Base-by-base conservation (phyloP, 2,797 vertebrate species). In the Gambusia yucatana region DNA sequence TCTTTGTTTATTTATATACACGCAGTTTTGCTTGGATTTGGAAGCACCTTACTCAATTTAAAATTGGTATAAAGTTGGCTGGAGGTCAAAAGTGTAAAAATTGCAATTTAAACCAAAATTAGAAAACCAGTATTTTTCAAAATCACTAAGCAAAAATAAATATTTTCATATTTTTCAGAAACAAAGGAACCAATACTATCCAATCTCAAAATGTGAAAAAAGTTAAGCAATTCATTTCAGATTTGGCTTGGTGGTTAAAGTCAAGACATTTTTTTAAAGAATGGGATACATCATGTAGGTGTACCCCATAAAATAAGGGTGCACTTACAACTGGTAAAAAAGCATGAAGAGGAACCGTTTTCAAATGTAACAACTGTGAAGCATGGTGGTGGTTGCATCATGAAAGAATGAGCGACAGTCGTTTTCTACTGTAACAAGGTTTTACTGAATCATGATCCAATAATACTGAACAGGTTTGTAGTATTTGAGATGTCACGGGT, bases 361-460 rank as follows among this genome's bases (percentile, higher is more conserved):
- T 65, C 33, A 20, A 65, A 20, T 36, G 17, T 36, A 22, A 36
- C 33, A 36, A 36, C 7, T 43, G 67, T 69, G 22, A n/a, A 44
- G 25, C 43, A 44, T 1, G 63, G 9, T 25, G 39, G 67, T 7
- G 67, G 13, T 46, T 28, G 2, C 67, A 70, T 46, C 43, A 46
- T 36, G 55, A 28, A 71, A 73, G 28, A 72, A 25, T 3, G 59
- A 22, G 10, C 16, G 85, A 52, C 71, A 50, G 67, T 25, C 2
- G 6, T 77, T 28, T 86, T 28, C 83, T 86, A 82, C 79, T 90
- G 87, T 74, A 90, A 86, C 77, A 90, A 89, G 88, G 73, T 85
- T 91, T 91, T 92, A 91, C 91, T 88, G 80, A 88, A 67, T 82
- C 70, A 84, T 87, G 52, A 77, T 87, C 82, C 85, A 83, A 41